phyloP scores from a whole-genome alignment of 2,113 vertebrate species.

The Motacilla alba region DNA sequence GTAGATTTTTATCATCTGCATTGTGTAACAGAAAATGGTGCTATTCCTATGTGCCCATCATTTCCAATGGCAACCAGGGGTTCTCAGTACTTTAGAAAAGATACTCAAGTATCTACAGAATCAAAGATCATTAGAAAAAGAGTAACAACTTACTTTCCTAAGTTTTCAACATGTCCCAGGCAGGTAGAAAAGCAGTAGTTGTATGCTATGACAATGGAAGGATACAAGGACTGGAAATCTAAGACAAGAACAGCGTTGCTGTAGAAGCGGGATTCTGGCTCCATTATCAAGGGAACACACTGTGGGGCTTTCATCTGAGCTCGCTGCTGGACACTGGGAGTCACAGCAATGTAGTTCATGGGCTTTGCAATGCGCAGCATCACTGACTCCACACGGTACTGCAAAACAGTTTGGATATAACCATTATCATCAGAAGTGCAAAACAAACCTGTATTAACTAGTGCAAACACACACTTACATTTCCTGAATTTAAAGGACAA shows the following conservation, averaged over 20 bases:
- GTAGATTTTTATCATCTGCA: neutral
- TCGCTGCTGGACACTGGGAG: slow-evolving; percentile 88
- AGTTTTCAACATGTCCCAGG: slow-evolving; percentile 90
- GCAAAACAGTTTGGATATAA: neutral
- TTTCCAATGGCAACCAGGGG: neutral
- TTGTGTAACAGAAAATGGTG: neutral
- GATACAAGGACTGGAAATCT: slow-evolving; percentile 97
- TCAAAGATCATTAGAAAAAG: neutral
- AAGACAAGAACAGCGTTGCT: slow-evolving; percentile 95
- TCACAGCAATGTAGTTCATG: slow-evolving; percentile 94
- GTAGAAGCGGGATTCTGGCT: slow-evolving; percentile 97
- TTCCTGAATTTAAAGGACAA: neutral
- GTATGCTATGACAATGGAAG: slow-evolving; percentile 97
- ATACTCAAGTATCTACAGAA: neutral
- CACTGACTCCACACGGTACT: slow-evolving; percentile 99
- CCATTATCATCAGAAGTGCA: neutral
- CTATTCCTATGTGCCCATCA: neutral
- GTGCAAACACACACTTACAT: neutral
- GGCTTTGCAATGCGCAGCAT: slow-evolving; percentile 97
- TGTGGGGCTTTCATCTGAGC: slow-evolving; percentile 92
- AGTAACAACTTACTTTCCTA: slow-evolving; percentile 88
- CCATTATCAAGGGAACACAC: slow-evolving; percentile 93
- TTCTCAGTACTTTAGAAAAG: neutral
- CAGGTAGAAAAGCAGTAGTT: slow-evolving; percentile 99
- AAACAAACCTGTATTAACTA: neutral